These are phyloP conservation scores for Emesis castigata DNA, from an alignment of 2,888 invertebrate genomes.

Conservation along the genomic window DNA sequence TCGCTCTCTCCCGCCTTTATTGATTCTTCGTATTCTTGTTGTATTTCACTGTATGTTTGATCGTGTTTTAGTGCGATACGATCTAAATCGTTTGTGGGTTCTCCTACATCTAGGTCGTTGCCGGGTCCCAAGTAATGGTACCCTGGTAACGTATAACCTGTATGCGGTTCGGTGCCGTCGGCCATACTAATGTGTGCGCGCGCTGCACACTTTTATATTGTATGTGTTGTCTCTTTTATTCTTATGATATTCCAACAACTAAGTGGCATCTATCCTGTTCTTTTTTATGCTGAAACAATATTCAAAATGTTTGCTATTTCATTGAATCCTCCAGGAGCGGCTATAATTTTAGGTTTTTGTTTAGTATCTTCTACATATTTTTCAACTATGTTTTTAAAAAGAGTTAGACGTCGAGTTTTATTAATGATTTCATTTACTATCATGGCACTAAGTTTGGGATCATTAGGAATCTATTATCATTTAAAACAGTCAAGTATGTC, in stretches of 20 bases:
- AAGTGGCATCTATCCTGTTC: conserved; percentile 89
- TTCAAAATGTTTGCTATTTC: conserved; percentile 84
- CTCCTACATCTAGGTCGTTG: conserved; percentile 20
- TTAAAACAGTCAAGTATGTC: conserved; percentile 74
- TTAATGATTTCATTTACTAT: conserved; percentile 88
- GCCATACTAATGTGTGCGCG: too few relatives aligned
- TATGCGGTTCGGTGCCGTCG: too few relatives aligned
- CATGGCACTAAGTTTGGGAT: conserved; percentile 87
- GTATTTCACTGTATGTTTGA: conserved; percentile 1
- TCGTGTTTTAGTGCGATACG: conserved; percentile 37
- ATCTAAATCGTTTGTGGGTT: conserved; percentile 37
- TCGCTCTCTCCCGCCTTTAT: background rate
- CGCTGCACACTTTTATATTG: background rate
- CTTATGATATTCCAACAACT: conserved; percentile 92
- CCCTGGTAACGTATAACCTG: conserved; percentile 26
- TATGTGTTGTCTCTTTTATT: conserved; percentile 82
- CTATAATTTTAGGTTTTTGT: conserved; percentile 90
- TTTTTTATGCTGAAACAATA: conserved; percentile 88
- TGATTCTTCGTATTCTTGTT: conserved; percentile 12
- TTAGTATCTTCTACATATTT: conserved; percentile 88
- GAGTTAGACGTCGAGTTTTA: conserved; percentile 89
- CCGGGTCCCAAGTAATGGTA: conserved; percentile 37
- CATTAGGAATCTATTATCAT: conserved; percentile 85
- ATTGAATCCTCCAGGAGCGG: conserved; percentile 78
- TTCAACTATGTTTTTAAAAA: conserved; percentile 88